Percentiles rank a stretch among this genome's conserved stretches.
These are phyloP conservation scores for Atrichornis clamosus DNA, from an alignment of 2,113 vertebrate species.

Conservation along the genomic window DNA sequence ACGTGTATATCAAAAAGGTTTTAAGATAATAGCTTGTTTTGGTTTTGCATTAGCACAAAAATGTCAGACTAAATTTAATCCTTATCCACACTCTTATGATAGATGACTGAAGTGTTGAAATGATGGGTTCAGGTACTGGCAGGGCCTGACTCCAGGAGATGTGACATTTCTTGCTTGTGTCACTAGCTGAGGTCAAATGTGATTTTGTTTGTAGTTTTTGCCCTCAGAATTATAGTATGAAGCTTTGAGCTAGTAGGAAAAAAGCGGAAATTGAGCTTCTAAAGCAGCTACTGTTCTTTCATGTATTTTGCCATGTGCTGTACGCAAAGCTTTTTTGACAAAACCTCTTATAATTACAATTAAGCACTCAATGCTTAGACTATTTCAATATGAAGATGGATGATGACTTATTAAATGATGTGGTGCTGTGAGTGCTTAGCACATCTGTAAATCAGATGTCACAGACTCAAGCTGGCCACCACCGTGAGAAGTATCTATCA, in stretches of 20 bases:
- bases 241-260: not conserved
- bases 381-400: not conserved
- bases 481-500: not conserved
- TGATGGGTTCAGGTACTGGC: not conserved
- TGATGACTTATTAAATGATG: not conserved
- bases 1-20: not conserved
- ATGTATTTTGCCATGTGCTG: not conserved
- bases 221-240: not conserved
- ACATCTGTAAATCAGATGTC: not conserved
- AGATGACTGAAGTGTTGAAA: not conserved
- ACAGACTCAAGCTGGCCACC: not conserved
- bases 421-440: not conserved
- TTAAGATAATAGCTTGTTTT: not conserved
- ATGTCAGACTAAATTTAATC: not conserved
- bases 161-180: not conserved
- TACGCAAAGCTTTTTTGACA: not conserved
- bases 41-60: not conserved
- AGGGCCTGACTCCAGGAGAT: not conserved
- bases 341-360: not conserved
- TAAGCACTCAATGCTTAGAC: not conserved
- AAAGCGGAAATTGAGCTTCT: not conserved
- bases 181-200: not conserved
- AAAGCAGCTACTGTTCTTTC: not conserved
- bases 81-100: not conserved
- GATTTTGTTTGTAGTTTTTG: not conserved